Conservation (phyloP, 1,140 invertebrate species). For the Drosophila guanche region DNA sequence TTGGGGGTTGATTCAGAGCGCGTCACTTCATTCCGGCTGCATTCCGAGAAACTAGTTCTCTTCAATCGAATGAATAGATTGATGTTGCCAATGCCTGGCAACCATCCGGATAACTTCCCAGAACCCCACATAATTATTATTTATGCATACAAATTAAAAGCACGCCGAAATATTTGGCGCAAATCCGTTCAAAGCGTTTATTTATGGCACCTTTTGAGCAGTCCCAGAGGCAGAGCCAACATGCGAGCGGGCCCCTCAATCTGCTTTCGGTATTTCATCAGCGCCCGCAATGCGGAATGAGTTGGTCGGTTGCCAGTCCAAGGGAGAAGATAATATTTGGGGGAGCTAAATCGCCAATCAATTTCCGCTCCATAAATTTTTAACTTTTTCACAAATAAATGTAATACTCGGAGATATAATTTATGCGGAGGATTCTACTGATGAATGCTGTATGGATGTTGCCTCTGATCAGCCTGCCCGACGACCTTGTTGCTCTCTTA, state of each 20-base stretch:
- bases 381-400: too few relatives aligned
- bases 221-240: conserved; percentile 1
- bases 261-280: conserved; percentile 54
- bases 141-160: conserved; percentile 77
- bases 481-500: neutral
- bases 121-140: conserved; percentile 72
- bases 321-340: neutral
- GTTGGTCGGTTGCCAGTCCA: neutral
- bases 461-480: too few relatives aligned
- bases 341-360: neutral
- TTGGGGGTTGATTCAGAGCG: conserved; percentile 17
- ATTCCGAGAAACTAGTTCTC: conserved; percentile 56
- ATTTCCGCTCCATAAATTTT: too few relatives aligned
- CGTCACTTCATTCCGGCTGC: conserved; percentile 24
- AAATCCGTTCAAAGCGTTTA: conserved; percentile 60
- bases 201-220: conserved; percentile 41
- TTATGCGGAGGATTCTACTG: too few relatives aligned
- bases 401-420: too few relatives aligned
- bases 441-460: too few relatives aligned
- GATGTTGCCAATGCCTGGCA: conserved; percentile 33
- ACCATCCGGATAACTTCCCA: conserved; percentile 24
- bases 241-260: neutral
- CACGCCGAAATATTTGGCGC: conserved; percentile 53
- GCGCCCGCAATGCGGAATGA: conserved; percentile 45
- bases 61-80: conserved; percentile 13